These are phyloP conservation scores for Tenualosa thibaudeaui DNA, from an alignment of 2,797 vertebrate genomes.

Conservation along the genomic window DNA sequence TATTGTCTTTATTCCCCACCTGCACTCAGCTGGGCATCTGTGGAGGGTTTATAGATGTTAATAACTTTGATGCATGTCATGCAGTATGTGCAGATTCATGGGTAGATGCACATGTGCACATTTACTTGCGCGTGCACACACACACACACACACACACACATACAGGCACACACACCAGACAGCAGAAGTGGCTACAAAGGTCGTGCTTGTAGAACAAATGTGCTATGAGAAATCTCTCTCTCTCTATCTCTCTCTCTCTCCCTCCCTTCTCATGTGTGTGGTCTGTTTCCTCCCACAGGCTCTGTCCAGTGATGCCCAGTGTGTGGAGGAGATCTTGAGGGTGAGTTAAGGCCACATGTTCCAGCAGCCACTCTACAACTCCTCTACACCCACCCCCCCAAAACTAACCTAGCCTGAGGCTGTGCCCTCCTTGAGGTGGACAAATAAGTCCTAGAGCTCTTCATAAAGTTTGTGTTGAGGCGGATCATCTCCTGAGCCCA, in stretches of 20 bases:
- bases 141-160: slow-evolving; percentile 5
- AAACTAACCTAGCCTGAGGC: neutral
- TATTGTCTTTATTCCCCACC: neutral
- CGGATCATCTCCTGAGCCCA: neutral
- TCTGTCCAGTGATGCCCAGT: slow-evolving; percentile 79
- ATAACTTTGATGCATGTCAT: neutral
- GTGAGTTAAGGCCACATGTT: slow-evolving; percentile 68
- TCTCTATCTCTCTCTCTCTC: slow-evolving; percentile 40
- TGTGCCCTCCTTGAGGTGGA: neutral
- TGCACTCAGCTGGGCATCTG: neutral
- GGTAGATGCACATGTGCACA: neutral
- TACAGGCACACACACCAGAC: neutral
- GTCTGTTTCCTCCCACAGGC: slow-evolving; percentile 69
- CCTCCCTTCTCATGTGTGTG: neutral
- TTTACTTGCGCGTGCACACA: neutral
- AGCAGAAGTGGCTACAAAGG: neutral
- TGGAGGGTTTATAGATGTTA: neutral
- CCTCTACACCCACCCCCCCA: neutral
- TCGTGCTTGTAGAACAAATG: slow-evolving; percentile 34
- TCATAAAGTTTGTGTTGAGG: slow-evolving; percentile 3
- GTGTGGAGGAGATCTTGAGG: slow-evolving; percentile 90
- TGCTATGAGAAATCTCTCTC: slow-evolving; percentile 50
- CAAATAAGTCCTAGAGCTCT: neutral
- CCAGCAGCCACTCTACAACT: neutral
- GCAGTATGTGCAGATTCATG: neutral